Evolutionary conservation across 37 sponge, comb jelly and placozoan genomes (phyloP), one percentile per base, ranked within the genome.

Genomic region (Axinella damicornis): DNA sequence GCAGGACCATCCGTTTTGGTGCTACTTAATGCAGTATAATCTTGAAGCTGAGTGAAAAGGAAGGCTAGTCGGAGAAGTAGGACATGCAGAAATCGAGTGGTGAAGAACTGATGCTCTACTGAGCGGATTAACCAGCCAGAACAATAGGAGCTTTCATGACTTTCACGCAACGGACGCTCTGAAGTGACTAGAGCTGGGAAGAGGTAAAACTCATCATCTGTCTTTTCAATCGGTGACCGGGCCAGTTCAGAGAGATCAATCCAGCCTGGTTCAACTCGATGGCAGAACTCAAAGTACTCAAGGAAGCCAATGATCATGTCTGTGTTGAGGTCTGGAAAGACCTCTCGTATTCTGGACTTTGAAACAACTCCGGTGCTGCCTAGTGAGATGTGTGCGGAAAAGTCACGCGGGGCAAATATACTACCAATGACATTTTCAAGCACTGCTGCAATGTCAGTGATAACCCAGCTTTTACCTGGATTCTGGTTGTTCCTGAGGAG

Each of bases 221-320:
- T 57, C 18, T 16, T 57, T 16, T 19, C 19, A 16, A 16, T 20
- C 16, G 16, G 31, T n/a, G n/a, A n/a, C n/a, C n/a, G n/a, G n/a
- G n/a, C n/a, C n/a, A n/a, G n/a, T n/a, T n/a, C n/a, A n/a, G n/a
- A n/a, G n/a, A n/a, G n/a, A n/a, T n/a, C 9, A 12, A 46, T 46
- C 46, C 46, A 46, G 4, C 9, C 46, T 19, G 61, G 65, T 1
- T 37, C 28, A 12, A 78, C 41, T 34, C 62, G 65, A 20, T 78
- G 62, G 35, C 79, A 78, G 34, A 78, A 78, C 66, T 78, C 79
- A 19, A 78, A 63, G 21, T 63, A 12, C 34, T 64, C 37, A 40
- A 78, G 60, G 40, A 56, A 78, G 1, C 34, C 65, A 5, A 63
- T 33, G 25, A 78, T 38, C 38, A 78, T 28, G 18, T 63, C 36